Evolutionary conservation across 2,113 vertebrate species (phyloP), one percentile per base, ranked within the genome.

Genomic region (Austrofundulus limnaeus): DNA sequence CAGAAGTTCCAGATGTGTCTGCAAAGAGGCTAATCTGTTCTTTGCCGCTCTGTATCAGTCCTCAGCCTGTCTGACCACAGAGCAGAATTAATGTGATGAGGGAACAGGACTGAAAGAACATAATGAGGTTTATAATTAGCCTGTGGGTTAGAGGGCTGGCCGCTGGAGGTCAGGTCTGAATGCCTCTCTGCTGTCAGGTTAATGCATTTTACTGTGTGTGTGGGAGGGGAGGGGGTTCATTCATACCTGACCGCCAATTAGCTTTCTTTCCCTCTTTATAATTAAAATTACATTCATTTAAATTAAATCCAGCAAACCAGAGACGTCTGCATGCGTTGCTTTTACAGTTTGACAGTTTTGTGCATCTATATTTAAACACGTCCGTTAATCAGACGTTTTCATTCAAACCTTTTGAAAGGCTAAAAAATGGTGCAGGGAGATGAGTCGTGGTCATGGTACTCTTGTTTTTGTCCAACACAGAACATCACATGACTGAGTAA

Each of bases 61-160:
- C 48, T 66, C 66, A 17, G 37, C 56, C 66, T 58, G 66, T 79
- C 69, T n/a, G 37, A 76, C 64, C 68, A 64, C 68, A 50, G 4
- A 61, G 43, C 66, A 77, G 83, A 83, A 82, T 81, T 75, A 87
- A 82, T 82, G 77, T 79, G 77, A 78, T 67, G 86, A 78, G 71
- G 46, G 50, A 75, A 54, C 15, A 49, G 63, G 71, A 68, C 68
- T 61, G 74, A 62, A 68, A 63, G 72, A 81, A 75, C 81, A 81
- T 84, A 82, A 85, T 81, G 83, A 88, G 85, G 58, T 87, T 82
- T 79, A 85, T 87, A 88, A 88, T 87, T 85, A 85, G 85, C 87
- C 75, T 46, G 39, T 42, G 79, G 79, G 82, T 85, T 75, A 72
- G 58, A 78, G 74, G 74, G 69, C 63, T 56, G 71, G 61, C 60